These are phyloP conservation scores for Rhyacichthys aspro DNA, from an alignment of 2,797 vertebrate species.

Conservation along the genomic window DNA sequence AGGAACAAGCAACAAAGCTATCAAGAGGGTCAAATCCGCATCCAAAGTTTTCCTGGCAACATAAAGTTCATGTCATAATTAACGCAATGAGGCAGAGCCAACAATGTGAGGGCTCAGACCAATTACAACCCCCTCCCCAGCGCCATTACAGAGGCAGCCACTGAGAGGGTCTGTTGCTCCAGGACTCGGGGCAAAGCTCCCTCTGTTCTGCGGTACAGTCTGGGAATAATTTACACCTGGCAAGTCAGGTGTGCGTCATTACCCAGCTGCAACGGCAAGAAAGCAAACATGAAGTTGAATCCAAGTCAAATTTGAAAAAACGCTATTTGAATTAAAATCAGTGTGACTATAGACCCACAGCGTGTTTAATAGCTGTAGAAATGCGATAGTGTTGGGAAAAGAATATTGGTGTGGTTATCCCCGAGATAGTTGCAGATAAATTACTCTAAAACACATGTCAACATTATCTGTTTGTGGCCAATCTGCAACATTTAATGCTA, in stretches of 20 bases:
- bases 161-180: slow-evolving; percentile 22
- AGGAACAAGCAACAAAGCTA: slow-evolving; percentile 60
- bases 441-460: too few relatives aligned
- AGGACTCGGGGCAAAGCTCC: slow-evolving; percentile 14
- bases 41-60: slow-evolving; percentile 67
- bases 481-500: too few relatives aligned
- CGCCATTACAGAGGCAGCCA: slow-evolving; percentile 25
- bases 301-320: slow-evolving; percentile 20
- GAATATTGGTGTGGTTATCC: too few relatives aligned
- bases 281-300: slow-evolving; percentile 36
- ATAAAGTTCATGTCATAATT: slow-evolving; percentile 48
- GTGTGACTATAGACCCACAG: too few relatives aligned
- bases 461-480: too few relatives aligned
- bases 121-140: slow-evolving; percentile 39
- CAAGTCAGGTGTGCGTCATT: slow-evolving; percentile 45
- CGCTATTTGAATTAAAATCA: too few relatives aligned
- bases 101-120: slow-evolving; percentile 39
- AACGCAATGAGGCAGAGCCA: slow-evolving; percentile 53
- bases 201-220: slow-evolving; percentile 17
- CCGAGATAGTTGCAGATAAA: too few relatives aligned
- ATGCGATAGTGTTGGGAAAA: too few relatives aligned
- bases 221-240: slow-evolving; percentile 51
- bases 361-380: too few relatives aligned
- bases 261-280: slow-evolving; percentile 25
- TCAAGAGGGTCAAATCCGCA: slow-evolving; percentile 48